A percentile compares a stretch with the other conserved stretches of the same genome.
Evolutionary conservation across 2,113 vertebrate genomes (phyloP).

Genomic region (Larimichthys crocea): DNA sequence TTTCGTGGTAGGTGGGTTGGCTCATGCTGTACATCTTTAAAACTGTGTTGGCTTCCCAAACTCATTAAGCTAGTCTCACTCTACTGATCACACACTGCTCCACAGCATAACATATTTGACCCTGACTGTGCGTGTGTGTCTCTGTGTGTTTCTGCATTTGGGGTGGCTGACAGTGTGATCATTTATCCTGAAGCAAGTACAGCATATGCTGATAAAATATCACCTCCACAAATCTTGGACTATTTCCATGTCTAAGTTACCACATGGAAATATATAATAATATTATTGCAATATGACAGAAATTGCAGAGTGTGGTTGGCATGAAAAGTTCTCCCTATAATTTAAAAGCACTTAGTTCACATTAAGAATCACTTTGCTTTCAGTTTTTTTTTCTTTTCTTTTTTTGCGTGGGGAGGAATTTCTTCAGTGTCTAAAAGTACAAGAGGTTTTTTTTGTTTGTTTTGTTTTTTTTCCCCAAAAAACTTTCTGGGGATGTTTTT

Average conservation of each 20-base stretch:
- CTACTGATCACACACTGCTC: slow-evolving; percentile 66
- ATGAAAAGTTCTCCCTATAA: slow-evolving; percentile 44
- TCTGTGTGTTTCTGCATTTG: not conserved
- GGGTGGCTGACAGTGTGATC: slow-evolving; percentile 15
- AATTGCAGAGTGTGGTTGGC: slow-evolving; percentile 28
- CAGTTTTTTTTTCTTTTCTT: not conserved
- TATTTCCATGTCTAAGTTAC: slow-evolving; percentile 8
- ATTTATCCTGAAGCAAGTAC: slow-evolving; percentile 8
- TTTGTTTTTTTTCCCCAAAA: not conserved
- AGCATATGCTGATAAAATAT: slow-evolving; percentile 16
- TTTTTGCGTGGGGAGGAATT: not conserved
- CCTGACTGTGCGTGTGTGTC: slow-evolving; percentile 26
- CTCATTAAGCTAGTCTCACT: slow-evolving; percentile 74
- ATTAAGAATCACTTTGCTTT: slow-evolving; percentile 48
- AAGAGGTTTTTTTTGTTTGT: not conserved
- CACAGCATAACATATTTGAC: slow-evolving; percentile 58
- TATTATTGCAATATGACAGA: slow-evolving; percentile 30
- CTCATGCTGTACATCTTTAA: slow-evolving; percentile 58
- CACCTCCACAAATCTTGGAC: slow-evolving; percentile 23
- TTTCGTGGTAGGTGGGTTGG: slow-evolving; percentile 41
- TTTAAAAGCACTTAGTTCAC: slow-evolving; percentile 61
- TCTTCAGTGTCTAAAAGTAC: slow-evolving; percentile 8
- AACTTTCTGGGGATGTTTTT: slow-evolving; percentile 35
- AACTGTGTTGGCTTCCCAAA: slow-evolving; percentile 56
- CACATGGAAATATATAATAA: slow-evolving; percentile 15